Conservation (phyloP, 2,888 invertebrate species). For the Cephus sareptanus region DNA sequence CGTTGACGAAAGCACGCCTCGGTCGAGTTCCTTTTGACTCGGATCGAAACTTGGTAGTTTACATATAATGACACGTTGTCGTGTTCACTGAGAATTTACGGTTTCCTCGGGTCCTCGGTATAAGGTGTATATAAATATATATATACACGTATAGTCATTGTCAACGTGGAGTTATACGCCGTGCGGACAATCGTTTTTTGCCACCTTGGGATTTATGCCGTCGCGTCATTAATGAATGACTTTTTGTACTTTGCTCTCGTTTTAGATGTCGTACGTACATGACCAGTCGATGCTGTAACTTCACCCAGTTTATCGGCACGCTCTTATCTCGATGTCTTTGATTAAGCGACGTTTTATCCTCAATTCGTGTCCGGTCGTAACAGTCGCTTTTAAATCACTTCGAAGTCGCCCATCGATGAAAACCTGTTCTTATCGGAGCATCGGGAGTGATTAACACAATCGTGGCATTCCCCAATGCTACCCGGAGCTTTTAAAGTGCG, state of each 20-base stretch:
- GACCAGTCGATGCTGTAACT: slow-evolving; percentile 31
- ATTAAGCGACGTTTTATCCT: slow-evolving; percentile 36
- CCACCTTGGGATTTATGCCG: slow-evolving; percentile 34
- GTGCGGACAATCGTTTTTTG: slow-evolving; percentile 5
- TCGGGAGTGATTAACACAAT: neutral
- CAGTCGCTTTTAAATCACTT: neutral
- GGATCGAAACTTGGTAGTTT: neutral
- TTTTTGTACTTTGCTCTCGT: slow-evolving; percentile 32
- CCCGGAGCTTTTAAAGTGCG: neutral
- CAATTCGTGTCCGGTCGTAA: slow-evolving; percentile 35
- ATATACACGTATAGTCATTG: slow-evolving; percentile 27
- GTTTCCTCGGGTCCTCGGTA: slow-evolving; percentile 20
- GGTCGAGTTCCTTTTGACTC: neutral
- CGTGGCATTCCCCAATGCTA: neutral
- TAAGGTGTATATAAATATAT: neutral
- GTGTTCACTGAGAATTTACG: slow-evolving; percentile 42
- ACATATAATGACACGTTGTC: slow-evolving; percentile 23
- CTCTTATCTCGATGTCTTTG: slow-evolving; percentile 20
- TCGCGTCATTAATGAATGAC: slow-evolving; percentile 45
- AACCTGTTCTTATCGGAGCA: neutral
- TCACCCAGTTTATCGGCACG: slow-evolving; percentile 38
- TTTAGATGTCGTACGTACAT: neutral
- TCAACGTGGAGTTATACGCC: slow-evolving; percentile 23
- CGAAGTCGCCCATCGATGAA: neutral
- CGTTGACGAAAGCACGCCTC: neutral